These are phyloP conservation scores for Poeciliopsis retropinna DNA, from an alignment of 2,113 vertebrate species.

Conservation along the genomic window DNA sequence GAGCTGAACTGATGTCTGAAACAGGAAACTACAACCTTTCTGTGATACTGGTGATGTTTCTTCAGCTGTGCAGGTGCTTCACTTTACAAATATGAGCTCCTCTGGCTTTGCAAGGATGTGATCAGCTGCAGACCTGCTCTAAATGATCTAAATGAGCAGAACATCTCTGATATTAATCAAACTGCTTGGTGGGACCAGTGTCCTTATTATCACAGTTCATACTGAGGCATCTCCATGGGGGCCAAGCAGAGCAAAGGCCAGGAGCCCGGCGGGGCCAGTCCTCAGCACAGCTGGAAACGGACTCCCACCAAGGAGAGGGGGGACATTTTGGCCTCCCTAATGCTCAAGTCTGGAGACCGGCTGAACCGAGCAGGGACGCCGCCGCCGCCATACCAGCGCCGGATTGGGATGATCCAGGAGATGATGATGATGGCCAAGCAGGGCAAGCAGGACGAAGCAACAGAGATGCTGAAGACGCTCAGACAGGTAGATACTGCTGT, in stretches of 20 bases:
- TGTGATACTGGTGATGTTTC: neutral
- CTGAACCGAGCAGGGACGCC: slow-evolving; percentile 80
- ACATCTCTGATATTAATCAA: slow-evolving; percentile 5
- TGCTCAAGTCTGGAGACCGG: slow-evolving; percentile 89
- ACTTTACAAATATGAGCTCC: neutral
- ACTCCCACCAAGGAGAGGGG: slow-evolving; percentile 81
- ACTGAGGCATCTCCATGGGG: slow-evolving; percentile 81
- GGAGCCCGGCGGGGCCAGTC: slow-evolving; percentile 78
- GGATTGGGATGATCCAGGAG: slow-evolving; percentile 94
- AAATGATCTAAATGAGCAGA: slow-evolving; percentile 25
- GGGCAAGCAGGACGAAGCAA: slow-evolving; percentile 92
- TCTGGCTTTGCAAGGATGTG: slow-evolving; percentile 10
- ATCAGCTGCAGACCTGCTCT: slow-evolving; percentile 28
- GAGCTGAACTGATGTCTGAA: slow-evolving; percentile 34
- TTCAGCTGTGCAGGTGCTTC: neutral
- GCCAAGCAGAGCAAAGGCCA: slow-evolving; percentile 91
- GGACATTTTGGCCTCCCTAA: slow-evolving; percentile 87
- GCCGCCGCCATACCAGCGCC: slow-evolving; percentile 92
- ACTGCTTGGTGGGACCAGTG: slow-evolving; percentile 23
- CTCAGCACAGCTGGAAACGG: slow-evolving; percentile 83
- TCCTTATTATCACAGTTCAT: slow-evolving; percentile 31
- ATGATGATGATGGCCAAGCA: slow-evolving; percentile 93
- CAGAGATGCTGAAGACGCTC: slow-evolving; percentile 91
- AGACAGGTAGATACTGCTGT: slow-evolving; percentile 84
- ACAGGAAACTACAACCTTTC: slow-evolving; percentile 12